phyloP scores from a whole-genome alignment of 2,888 invertebrate genomes.

The Melitaea athalia region DNA sequence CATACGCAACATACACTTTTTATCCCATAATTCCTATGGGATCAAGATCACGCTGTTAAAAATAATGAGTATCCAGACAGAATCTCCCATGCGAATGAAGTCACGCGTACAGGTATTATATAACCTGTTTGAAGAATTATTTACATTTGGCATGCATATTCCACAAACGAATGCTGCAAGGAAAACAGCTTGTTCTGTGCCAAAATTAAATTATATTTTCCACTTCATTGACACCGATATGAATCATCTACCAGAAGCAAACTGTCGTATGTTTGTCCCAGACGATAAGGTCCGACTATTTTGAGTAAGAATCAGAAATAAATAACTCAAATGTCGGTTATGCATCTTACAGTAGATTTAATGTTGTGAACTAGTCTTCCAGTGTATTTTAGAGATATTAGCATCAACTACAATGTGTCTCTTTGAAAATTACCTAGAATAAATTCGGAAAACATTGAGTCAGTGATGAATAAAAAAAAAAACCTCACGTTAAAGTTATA shows the following conservation, averaged over 20 bases:
- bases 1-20: no score
- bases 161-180: conserved; percentile 51
- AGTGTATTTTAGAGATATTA: conserved; percentile 22
- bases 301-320: conserved; percentile 43
- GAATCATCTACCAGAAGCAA: conserved; percentile 55
- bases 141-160: conserved; percentile 57
- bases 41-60: no score
- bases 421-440: conserved; percentile 17
- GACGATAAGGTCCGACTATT: conserved; percentile 69
- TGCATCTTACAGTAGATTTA: conserved; percentile 57
- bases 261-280: conserved; percentile 50
- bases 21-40: no score
- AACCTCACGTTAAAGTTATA: no score
- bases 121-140: conserved; percentile 55
- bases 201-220: conserved; percentile 71
- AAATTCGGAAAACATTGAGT: conserved; percentile 15
- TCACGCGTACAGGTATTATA: conserved; percentile 18
- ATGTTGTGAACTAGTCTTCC: conserved; percentile 45
- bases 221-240: conserved; percentile 65
- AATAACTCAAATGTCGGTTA: conserved; percentile 47
- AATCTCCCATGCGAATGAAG: no score
- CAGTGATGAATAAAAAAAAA: neutral
- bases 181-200: conserved; percentile 60
- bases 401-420: conserved; percentile 17
- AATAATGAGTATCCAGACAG: no score